Percentiles rank a stretch among this genome's conserved stretches.
Evolutionary conservation across 2,113 vertebrate species (phyloP).

Genomic region (Petroica traversi): DNA sequence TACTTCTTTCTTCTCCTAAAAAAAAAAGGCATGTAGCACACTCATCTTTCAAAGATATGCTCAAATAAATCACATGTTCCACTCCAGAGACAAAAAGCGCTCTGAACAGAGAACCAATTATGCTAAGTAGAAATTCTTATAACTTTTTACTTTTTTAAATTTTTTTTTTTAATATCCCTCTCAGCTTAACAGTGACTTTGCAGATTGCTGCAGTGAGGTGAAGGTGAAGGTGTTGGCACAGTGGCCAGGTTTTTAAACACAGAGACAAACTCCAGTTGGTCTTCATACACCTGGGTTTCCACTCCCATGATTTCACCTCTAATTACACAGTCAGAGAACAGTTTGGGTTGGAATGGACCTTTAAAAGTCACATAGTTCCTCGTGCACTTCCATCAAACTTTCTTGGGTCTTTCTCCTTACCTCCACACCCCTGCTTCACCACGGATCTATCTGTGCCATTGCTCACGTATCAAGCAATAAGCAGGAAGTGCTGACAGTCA

Average conservation of each 20-base stretch:
- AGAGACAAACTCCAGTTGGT: background rate
- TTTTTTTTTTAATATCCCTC: background rate
- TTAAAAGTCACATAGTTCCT: background rate
- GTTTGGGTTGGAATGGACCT: background rate
- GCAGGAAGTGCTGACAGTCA: rapidly evolving
- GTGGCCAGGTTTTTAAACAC: background rate
- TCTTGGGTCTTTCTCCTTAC: background rate
- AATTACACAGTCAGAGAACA: background rate
- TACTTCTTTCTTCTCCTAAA: background rate
- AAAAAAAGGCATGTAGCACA: background rate
- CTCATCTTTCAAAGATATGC: background rate
- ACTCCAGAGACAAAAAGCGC: background rate
- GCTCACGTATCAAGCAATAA: background rate
- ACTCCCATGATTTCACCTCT: background rate
- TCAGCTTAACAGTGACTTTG: background rate
- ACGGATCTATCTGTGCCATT: background rate
- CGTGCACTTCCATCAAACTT: background rate
- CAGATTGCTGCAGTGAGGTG: background rate
- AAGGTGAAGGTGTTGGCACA: background rate
- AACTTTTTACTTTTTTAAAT: background rate
- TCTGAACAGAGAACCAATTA: background rate
- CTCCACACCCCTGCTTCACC: background rate
- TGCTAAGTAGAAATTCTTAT: background rate
- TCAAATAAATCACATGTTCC: background rate
- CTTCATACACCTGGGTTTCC: background rate